phyloP scores from a whole-genome alignment of 2,113 vertebrate genomes.

The Uropsilus gracilis region DNA sequence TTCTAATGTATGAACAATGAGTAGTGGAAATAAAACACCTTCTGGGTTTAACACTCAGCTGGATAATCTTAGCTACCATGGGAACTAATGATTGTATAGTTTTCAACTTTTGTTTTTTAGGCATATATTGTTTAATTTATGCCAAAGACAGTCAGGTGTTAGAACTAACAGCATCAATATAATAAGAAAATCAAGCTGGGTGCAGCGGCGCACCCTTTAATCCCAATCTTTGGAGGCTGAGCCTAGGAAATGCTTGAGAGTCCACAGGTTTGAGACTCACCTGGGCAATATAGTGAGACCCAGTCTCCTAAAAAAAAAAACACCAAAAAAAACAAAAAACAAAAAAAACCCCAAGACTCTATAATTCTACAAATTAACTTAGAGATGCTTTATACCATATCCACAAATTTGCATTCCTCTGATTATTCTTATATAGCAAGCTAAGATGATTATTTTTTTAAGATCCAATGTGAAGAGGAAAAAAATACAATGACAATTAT shows the following conservation, averaged over 20 bases:
- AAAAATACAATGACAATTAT: background rate
- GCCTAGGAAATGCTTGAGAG: too few species aligned
- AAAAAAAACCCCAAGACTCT: too few species aligned
- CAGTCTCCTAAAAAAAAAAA: too few species aligned
- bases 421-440: background rate
- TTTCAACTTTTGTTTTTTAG: conserved; percentile 12
- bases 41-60: conserved; percentile 43
- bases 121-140: background rate
- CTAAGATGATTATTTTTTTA: background rate
- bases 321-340: too few species aligned
- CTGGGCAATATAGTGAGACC: too few species aligned
- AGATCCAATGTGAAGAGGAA: background rate
- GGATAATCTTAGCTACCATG: background rate
- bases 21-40: conserved; percentile 39
- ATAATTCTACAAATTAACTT: conserved; percentile 30
- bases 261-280: too few species aligned
- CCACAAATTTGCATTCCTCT: conserved; percentile 38
- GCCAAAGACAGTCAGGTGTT: background rate
- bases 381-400: background rate
- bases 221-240: too few species aligned
- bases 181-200: background rate
- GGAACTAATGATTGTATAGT: conserved; percentile 4
- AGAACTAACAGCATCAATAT: conserved; percentile 14
- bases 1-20: conserved; percentile 4
- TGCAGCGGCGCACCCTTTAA: too few species aligned